Percentiles rank a stretch among this genome's conserved stretches.
These are phyloP conservation scores for Spongilla lacustris DNA, from an alignment of 37 sponge, comb jelly and placozoan genomes.

Conservation along the genomic window DNA sequence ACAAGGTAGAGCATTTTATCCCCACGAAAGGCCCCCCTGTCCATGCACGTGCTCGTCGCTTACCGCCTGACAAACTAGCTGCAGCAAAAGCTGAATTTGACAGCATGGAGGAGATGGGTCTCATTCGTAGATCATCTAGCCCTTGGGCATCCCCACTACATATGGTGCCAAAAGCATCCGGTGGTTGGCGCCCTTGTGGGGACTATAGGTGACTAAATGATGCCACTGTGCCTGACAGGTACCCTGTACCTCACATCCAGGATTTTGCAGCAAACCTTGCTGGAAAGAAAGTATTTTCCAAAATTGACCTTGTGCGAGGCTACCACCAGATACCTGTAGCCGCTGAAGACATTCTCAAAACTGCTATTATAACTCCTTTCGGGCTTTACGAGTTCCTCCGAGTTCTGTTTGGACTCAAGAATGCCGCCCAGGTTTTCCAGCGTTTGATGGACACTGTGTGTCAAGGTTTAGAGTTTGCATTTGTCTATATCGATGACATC, in stretches of 20 bases:
- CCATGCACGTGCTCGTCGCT: slow-evolving; percentile 31
- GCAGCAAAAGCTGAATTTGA: slow-evolving; percentile 27
- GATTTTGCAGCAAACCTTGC: slow-evolving; percentile 9
- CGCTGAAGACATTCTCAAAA: no score
- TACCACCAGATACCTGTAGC: slow-evolving; percentile 62
- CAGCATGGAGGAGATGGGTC: slow-evolving; percentile 30
- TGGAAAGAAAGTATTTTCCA: not conserved
- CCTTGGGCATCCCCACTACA: no score
- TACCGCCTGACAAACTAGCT: slow-evolving; percentile 19
- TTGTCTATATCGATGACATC: no score
- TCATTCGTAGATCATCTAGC: no score
- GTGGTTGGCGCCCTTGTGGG: no score
- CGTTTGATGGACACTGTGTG: no score
- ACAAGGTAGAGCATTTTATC: slow-evolving; percentile 35
- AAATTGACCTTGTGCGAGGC: slow-evolving; percentile 17
- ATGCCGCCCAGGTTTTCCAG: no score
- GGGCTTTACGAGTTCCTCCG: no score
- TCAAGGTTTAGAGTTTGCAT: no score
- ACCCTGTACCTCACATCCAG: slow-evolving; percentile 26
- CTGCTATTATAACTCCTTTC: no score
- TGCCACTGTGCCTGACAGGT: slow-evolving; percentile 39
- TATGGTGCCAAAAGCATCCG: no score
- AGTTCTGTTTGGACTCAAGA: no score
- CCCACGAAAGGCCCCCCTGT: slow-evolving; percentile 41
- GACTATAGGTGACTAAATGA: slow-evolving; percentile 26